These are phyloP conservation scores for Halichondria panicea DNA, from an alignment of 37 sponge, comb jelly and placozoan genomes.

Conservation along the genomic window DNA sequence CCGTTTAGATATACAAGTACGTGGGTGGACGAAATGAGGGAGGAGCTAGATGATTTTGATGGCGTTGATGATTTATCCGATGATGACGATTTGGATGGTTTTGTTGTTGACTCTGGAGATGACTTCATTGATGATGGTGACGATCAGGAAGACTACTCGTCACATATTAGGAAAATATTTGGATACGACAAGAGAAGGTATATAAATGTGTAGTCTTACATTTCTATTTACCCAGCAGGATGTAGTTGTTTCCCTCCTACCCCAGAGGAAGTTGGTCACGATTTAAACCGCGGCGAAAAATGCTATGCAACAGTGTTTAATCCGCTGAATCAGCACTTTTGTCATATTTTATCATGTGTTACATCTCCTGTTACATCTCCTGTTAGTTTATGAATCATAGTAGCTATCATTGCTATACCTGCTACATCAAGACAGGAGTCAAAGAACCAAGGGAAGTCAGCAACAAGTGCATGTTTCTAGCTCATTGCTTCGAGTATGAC, in stretches of 20 bases:
- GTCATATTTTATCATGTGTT: too few relatives aligned
- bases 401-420: too few relatives aligned
- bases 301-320: too few relatives aligned
- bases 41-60: background rate
- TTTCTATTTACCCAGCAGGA: background rate
- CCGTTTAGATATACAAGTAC: slow-evolving; percentile 9
- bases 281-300: too few relatives aligned
- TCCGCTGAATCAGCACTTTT: too few relatives aligned
- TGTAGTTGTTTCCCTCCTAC: background rate
- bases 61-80: slow-evolving; percentile 6
- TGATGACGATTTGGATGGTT: slow-evolving; percentile 53
- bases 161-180: slow-evolving; percentile 70
- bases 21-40: slow-evolving; percentile 55
- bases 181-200: slow-evolving; percentile 65
- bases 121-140: slow-evolving; percentile 43
- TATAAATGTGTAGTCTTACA: slow-evolving; percentile 7
- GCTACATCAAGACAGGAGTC: too few relatives aligned
- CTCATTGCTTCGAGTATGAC: too few relatives aligned
- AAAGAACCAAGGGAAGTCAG: too few relatives aligned
- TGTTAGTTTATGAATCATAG: too few relatives aligned
- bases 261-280: too few relatives aligned
- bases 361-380: too few relatives aligned
- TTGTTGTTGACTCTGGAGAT: slow-evolving; percentile 44
- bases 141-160: slow-evolving; percentile 47
- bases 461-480: too few relatives aligned